These are phyloP conservation scores for Lagenorhynchus albirostris DNA, from an alignment of 2,113 vertebrate species.

Conservation along the genomic window DNA sequence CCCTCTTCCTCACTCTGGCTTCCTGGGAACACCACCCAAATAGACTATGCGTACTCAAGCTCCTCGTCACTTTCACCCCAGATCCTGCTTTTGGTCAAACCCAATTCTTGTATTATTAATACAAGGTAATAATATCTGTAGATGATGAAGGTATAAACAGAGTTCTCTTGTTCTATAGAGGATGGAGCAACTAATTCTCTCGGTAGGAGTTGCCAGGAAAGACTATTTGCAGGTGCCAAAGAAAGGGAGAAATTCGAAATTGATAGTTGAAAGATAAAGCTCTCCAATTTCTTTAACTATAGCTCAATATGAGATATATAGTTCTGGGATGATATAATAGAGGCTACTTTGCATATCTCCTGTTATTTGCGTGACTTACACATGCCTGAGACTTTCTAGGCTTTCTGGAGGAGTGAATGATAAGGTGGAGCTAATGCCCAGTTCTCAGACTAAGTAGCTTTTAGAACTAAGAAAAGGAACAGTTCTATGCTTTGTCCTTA, in stretches of 20 bases:
- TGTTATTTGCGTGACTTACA: neutral
- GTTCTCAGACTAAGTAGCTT: neutral
- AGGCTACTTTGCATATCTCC: neutral
- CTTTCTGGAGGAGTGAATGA: neutral
- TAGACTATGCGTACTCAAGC: neutral
- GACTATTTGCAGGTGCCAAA: neutral
- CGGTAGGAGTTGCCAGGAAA: neutral
- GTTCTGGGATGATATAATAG: neutral
- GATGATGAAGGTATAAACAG: neutral
- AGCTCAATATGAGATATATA: neutral
- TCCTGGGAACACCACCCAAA: neutral
- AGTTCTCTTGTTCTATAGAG: neutral
- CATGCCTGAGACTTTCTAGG: neutral
- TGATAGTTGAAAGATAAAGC: neutral
- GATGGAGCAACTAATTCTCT: neutral
- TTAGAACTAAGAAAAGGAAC: neutral
- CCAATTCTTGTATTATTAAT: neutral
- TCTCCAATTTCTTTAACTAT: neutral
- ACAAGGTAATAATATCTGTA: neutral
- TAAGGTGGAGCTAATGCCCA: neutral
- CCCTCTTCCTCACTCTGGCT: neutral
- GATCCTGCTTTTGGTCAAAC: neutral
- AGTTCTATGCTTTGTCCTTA: neutral
- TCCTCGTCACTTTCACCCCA: neutral
- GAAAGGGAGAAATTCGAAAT: neutral